A percentile compares a stretch with the other conserved stretches of the same genome.
phyloP scores from a whole-genome alignment of 2,797 vertebrate species.

The Sebastes wilsoni region DNA sequence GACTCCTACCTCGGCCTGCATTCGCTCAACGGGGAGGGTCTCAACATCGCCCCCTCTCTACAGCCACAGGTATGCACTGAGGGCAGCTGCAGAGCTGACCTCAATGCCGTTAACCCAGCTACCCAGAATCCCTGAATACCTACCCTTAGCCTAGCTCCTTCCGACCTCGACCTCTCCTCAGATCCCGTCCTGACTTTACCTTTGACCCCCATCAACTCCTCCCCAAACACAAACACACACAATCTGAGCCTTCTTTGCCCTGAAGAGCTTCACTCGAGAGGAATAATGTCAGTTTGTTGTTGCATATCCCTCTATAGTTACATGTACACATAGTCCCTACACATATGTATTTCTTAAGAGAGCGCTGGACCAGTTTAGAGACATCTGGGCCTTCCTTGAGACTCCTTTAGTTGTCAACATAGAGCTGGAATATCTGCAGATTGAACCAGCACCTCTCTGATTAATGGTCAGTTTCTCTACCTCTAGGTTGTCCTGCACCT shows the following conservation, averaged over 20 bases:
- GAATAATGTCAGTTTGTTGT: background rate
- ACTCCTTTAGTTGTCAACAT: background rate
- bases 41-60: conserved; percentile 82
- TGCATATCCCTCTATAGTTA: background rate
- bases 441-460: background rate
- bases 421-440: background rate
- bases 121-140: conserved; percentile 44
- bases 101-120: conserved; percentile 63
- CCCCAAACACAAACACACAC: conserved; percentile 11
- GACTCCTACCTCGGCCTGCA: conserved; percentile 84
- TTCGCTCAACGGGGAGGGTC: conserved; percentile 84
- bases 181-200: conserved; percentile 50
- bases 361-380: background rate
- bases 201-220: conserved; percentile 32
- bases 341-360: background rate
- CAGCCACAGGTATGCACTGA: conserved; percentile 85
- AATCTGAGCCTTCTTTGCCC: conserved; percentile 31
- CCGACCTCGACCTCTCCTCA: conserved; percentile 39
- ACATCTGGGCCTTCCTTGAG: background rate
- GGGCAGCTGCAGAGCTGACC: conserved; percentile 67
- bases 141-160: conserved; percentile 59
- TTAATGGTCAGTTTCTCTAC: conserved; percentile 19
- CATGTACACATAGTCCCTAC: background rate
- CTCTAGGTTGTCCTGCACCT: conserved; percentile 2
- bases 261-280: background rate